phyloP scores from a whole-genome alignment of 2,113 vertebrate species.

The Onychostoma macrolepis region DNA sequence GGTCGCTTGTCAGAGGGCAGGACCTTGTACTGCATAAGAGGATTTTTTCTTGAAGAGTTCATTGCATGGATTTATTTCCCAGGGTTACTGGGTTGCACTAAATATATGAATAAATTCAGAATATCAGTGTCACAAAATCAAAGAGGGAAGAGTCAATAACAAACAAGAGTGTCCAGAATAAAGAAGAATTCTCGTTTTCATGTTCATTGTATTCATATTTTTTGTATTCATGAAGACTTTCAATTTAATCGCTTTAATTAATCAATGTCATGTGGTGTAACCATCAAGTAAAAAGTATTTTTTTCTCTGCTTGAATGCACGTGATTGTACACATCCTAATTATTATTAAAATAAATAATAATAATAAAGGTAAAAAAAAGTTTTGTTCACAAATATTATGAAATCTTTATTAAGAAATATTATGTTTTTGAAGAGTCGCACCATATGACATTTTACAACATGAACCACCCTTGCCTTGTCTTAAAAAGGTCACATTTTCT shows the following conservation, averaged over 20 bases:
- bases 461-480: neutral
- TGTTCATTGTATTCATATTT: neutral
- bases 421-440: neutral
- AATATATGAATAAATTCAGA: slow-evolving; percentile 20
- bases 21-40: slow-evolving; percentile 46
- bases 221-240: neutral
- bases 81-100: slow-evolving; percentile 44
- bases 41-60: slow-evolving; percentile 44
- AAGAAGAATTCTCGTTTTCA: neutral
- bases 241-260: neutral
- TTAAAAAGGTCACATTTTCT: neutral
- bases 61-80: slow-evolving; percentile 50
- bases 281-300: neutral
- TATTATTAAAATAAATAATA: neutral
- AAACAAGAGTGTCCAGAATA: neutral
- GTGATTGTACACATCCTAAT: neutral
- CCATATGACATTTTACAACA: neutral
- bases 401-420: neutral
- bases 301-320: neutral
- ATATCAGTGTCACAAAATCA: slow-evolving; percentile 33
- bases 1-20: slow-evolving; percentile 38
- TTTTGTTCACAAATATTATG: neutral
- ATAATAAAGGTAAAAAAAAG: neutral
- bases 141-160: slow-evolving; percentile 14
- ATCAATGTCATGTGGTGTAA: neutral